phyloP scores from a whole-genome alignment of 1,140 invertebrate species.

The Cyclina sinensis region DNA sequence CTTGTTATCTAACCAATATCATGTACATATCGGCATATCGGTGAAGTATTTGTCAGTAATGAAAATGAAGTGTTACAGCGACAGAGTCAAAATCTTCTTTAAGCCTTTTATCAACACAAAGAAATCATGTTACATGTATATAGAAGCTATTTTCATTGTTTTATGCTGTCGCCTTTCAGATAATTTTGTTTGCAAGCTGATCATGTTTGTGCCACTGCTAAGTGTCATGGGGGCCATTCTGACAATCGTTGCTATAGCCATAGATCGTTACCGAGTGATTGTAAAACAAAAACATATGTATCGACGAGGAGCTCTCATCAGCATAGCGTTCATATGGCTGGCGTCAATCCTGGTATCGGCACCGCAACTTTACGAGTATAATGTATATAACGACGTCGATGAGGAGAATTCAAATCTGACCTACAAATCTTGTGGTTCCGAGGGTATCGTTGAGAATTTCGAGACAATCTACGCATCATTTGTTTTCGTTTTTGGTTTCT shows the following conservation, averaged over 20 bases:
- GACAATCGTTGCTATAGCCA: constrained; percentile 57
- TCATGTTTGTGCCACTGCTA: constrained; percentile 55
- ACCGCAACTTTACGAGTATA: constrained; percentile 61
- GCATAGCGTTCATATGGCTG: constrained; percentile 26
- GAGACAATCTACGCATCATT: constrained; percentile 50
- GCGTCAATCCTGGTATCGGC: too few relatives aligned
- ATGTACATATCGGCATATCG: too few relatives aligned
- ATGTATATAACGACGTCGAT: background rate
- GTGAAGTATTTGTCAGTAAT: too few relatives aligned
- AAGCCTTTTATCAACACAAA: too few relatives aligned
- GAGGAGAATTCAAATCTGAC: background rate
- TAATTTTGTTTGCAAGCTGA: constrained; percentile 38
- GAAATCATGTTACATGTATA: too few relatives aligned
- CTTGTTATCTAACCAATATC: too few relatives aligned
- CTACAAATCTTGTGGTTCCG: too few relatives aligned
- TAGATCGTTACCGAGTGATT: too few relatives aligned
- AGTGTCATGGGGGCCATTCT: constrained; percentile 30
- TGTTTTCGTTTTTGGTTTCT: constrained; percentile 21
- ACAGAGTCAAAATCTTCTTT: too few relatives aligned
- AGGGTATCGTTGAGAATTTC: constrained; percentile 60
- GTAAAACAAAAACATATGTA: constrained; percentile 7
- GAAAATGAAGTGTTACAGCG: too few relatives aligned
- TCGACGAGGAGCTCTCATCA: background rate
- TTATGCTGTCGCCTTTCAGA: constrained; percentile 32
- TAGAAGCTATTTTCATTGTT: too few relatives aligned